Percentiles rank a stretch among this genome's conserved stretches.
These are phyloP conservation scores for Darevskia nairensis DNA, from an alignment of 2,797 vertebrate genomes.

Conservation along the genomic window DNA sequence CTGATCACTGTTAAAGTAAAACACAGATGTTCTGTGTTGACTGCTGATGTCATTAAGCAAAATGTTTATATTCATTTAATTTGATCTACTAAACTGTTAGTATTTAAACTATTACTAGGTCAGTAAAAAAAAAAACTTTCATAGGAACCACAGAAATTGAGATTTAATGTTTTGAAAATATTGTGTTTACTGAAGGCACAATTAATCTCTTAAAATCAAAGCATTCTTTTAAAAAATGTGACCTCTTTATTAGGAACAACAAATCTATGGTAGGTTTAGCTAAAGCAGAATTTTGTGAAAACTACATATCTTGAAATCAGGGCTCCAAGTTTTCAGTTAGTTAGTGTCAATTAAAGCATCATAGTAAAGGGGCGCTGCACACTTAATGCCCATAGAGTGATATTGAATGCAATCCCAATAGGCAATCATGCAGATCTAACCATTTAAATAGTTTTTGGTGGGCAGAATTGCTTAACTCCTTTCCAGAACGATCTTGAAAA, in stretches of 20 bases:
- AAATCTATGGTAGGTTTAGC: slow-evolving; percentile 52
- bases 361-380: neutral
- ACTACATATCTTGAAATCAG: neutral
- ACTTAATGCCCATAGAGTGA: neutral
- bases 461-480: neutral
- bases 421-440: no score
- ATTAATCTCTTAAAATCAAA: slow-evolving; percentile 63
- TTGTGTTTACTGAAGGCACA: slow-evolving; percentile 63
- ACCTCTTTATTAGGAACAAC: slow-evolving; percentile 24
- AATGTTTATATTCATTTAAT: slow-evolving; percentile 78
- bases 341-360: neutral
- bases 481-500: neutral
- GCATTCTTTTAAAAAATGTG: slow-evolving; percentile 62
- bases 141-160: slow-evolving; percentile 46
- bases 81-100: slow-evolving; percentile 71
- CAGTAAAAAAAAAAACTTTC: slow-evolving; percentile 67
- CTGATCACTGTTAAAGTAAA: slow-evolving; percentile 75
- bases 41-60: slow-evolving; percentile 74
- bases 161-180: slow-evolving; percentile 61
- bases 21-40: slow-evolving; percentile 74
- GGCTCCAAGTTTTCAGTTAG: neutral
- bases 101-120: slow-evolving; percentile 72
- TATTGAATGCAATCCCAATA: neutral
- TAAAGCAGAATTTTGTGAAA: slow-evolving; percentile 63
- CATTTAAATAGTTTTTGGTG: neutral